These are phyloP conservation scores for Ficedula albicollis DNA, from an alignment of 2,797 vertebrate genomes.

Conservation along the genomic window DNA sequence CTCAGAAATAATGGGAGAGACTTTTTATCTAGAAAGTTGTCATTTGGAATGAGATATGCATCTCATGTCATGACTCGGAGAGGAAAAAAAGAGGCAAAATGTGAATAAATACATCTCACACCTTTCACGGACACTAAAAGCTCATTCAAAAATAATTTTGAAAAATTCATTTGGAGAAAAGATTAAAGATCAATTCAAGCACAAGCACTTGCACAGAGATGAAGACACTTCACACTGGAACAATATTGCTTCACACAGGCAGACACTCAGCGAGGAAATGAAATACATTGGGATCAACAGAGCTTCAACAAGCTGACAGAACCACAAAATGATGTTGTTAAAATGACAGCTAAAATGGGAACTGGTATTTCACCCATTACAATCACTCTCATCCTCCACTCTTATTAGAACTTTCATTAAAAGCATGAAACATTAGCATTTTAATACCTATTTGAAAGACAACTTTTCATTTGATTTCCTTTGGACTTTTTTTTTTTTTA, in stretches of 20 bases:
- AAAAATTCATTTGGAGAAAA: constrained; percentile 20
- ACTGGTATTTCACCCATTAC: neutral
- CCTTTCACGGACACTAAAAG: neutral
- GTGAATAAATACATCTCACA: neutral
- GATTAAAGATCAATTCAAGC: constrained; percentile 21
- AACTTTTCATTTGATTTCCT: constrained; percentile 15
- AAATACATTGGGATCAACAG: constrained; percentile 8
- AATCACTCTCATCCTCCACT: constrained; percentile 28
- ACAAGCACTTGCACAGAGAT: neutral
- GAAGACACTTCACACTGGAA: neutral
- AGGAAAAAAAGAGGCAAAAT: neutral
- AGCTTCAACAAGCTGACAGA: neutral
- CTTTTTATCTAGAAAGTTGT: neutral
- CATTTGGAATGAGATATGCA: neutral
- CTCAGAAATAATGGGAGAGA: neutral
- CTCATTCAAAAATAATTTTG: constrained; percentile 33
- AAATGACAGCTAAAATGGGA: constrained; percentile 51
- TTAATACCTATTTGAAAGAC: constrained; percentile 47
- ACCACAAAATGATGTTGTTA: constrained; percentile 29
- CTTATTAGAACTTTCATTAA: constrained; percentile 53
- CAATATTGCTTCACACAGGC: neutral
- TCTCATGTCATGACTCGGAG: neutral
- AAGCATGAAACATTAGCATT: constrained; percentile 50
- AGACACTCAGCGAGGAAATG: neutral
- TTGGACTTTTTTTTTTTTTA: neutral